Conservation (phyloP, 2,888 invertebrate genomes). For the Ptilodon capucinus region DNA sequence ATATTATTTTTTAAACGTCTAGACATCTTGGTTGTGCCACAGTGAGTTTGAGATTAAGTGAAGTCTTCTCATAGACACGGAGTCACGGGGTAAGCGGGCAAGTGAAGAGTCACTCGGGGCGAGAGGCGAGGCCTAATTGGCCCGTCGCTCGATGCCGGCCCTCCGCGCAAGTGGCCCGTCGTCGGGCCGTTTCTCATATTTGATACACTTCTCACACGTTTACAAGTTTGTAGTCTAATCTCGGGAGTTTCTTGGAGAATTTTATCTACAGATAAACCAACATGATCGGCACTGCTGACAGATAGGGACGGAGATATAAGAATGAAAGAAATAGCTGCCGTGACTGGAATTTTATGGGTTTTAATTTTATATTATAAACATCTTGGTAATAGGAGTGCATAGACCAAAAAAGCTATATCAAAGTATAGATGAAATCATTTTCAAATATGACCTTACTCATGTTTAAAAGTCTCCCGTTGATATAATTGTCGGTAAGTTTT, state of each 20-base stretch:
- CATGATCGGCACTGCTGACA: no score
- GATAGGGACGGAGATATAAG: neutral
- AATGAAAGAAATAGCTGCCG: neutral
- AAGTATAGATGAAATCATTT: no score
- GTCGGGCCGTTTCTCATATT: constrained; percentile 20
- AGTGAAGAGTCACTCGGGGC: constrained; percentile 30
- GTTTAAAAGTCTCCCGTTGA: no score
- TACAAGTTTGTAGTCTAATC: neutral
- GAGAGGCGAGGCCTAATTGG: constrained; percentile 40
- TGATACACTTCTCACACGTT: constrained; percentile 31
- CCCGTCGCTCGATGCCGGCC: constrained; percentile 37
- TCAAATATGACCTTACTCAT: no score
- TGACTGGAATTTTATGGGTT: neutral
- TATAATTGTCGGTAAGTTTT: no score
- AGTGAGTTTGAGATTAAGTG: constrained; percentile 27
- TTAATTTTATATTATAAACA: neutral
- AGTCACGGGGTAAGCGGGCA: constrained; percentile 28
- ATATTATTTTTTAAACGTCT: neutral
- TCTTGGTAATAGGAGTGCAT: neutral
- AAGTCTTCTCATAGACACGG: constrained; percentile 16
- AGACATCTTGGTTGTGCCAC: constrained; percentile 3
- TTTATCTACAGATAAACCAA: no score
- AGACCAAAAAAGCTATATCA: neutral
- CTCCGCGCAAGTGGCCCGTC: constrained; percentile 25
- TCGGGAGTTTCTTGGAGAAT: neutral